These are phyloP conservation scores for Porites divaricata DNA, from an alignment of 92 coral and sea anemone genomes.

Conservation along the genomic window DNA sequence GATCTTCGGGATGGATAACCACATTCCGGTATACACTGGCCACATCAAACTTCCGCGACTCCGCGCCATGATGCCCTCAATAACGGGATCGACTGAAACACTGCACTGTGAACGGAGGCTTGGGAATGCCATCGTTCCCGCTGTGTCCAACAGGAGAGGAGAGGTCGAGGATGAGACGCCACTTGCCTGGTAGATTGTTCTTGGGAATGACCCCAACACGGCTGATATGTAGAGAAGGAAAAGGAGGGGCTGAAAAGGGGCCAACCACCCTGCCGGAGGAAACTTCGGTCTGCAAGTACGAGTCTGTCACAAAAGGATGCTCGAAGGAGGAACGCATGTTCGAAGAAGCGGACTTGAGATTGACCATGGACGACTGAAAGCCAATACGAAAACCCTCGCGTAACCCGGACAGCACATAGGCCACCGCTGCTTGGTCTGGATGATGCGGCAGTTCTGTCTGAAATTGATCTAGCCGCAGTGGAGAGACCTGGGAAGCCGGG, in stretches of 20 bases:
- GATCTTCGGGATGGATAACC: too few relatives aligned
- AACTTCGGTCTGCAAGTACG: too few relatives aligned
- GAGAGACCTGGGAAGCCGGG: neutral
- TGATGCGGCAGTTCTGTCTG: neutral
- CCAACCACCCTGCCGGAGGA: too few relatives aligned
- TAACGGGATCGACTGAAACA: neutral
- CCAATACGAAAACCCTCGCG: neutral
- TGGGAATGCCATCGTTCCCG: neutral
- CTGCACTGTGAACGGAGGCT: neutral
- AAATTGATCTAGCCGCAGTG: neutral
- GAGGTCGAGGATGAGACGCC: neutral
- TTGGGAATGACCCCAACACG: too few relatives aligned
- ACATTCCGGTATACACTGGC: too few relatives aligned
- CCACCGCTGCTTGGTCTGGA: neutral
- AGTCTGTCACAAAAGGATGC: too few relatives aligned
- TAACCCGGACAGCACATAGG: neutral
- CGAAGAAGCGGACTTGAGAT: too few relatives aligned
- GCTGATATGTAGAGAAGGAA: neutral
- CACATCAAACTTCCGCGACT: neutral
- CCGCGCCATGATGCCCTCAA: too few relatives aligned
- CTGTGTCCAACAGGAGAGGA: constrained; percentile 1
- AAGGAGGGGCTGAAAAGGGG: too few relatives aligned
- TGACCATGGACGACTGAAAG: neutral
- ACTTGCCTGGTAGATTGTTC: too few relatives aligned
- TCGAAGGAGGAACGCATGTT: too few relatives aligned